Evolutionary conservation across 2,797 vertebrate genomes (phyloP).

Genomic region (Myioborus miniatus): DNA sequence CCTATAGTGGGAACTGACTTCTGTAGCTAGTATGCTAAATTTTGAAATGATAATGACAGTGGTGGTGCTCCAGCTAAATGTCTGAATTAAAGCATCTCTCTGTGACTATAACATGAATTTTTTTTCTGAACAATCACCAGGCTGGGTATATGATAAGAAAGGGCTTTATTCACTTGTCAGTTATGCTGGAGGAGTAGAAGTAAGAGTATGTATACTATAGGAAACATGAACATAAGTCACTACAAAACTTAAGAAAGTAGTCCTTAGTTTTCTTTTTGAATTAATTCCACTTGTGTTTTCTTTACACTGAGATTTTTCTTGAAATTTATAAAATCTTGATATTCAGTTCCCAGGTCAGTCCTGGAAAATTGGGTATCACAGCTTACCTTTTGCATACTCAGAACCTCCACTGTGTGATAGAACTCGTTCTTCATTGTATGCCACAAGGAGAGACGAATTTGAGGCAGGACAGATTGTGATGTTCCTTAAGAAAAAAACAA

Average conservation of each 20-base stretch:
- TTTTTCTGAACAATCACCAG: not conserved
- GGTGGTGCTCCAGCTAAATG: not conserved
- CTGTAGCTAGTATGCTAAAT: not conserved
- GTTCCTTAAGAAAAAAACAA: slow-evolving; percentile 29
- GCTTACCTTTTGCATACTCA: slow-evolving; percentile 43
- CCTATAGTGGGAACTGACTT: not conserved
- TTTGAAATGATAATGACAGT: not conserved
- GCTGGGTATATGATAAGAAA: not conserved
- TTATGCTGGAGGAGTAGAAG: not conserved
- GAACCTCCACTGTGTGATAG: not conserved
- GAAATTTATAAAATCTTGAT: not conserved
- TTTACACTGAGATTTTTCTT: not conserved
- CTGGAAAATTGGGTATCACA: not conserved
- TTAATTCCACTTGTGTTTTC: not conserved
- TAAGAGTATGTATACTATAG: not conserved
- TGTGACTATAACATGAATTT: not conserved
- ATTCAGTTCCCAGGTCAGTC: not conserved
- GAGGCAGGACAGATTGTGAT: slow-evolving; percentile 30
- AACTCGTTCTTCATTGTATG: slow-evolving; percentile 33
- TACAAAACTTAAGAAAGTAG: not conserved
- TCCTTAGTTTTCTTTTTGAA: not conserved
- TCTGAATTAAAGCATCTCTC: not conserved
- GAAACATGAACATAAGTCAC: not conserved
- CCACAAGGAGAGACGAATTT: slow-evolving; percentile 29
- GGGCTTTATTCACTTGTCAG: not conserved